Conservation (phyloP, 2,888 invertebrate species). For the Branchellion lobata region DNA sequence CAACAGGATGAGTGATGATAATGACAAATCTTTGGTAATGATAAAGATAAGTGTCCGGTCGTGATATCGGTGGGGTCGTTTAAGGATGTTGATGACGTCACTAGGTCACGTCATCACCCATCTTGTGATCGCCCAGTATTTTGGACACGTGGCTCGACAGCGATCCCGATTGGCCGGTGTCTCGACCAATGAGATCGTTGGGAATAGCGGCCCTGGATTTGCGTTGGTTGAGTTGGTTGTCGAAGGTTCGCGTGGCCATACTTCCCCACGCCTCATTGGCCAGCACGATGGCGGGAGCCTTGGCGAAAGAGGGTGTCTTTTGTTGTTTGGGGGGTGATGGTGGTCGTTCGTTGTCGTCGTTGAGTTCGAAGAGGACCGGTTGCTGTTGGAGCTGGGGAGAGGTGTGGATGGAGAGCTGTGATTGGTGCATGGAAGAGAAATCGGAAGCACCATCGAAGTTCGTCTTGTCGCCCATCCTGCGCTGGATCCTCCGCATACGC, state of each 20-base stretch:
- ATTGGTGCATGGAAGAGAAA: neutral
- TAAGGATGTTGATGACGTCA: too few species aligned
- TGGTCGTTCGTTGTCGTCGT: neutral
- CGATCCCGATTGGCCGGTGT: neutral
- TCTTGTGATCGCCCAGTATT: slow-evolving; percentile 1
- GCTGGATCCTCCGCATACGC: neutral
- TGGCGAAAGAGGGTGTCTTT: slow-evolving; percentile 10
- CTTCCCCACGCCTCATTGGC: neutral
- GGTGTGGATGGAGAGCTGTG: neutral
- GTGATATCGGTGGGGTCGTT: too few species aligned
- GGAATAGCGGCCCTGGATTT: neutral
- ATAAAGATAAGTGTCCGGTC: too few species aligned
- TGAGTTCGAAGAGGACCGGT: slow-evolving; percentile 20
- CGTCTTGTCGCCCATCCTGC: neutral
- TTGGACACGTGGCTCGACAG: slow-evolving; percentile 13
- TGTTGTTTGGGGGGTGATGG: too few species aligned
- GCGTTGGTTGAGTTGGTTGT: neutral
- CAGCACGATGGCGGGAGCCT: slow-evolving; percentile 16
- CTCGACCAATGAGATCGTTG: neutral
- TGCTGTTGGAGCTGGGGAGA: neutral
- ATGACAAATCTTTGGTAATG: too few species aligned
- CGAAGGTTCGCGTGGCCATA: neutral
- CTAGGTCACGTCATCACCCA: too few species aligned
- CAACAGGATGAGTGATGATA: too few species aligned
- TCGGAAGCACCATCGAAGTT: neutral